These are phyloP conservation scores for Eumeta japonica DNA, from an alignment of 1,140 invertebrate species.

Conservation along the genomic window DNA sequence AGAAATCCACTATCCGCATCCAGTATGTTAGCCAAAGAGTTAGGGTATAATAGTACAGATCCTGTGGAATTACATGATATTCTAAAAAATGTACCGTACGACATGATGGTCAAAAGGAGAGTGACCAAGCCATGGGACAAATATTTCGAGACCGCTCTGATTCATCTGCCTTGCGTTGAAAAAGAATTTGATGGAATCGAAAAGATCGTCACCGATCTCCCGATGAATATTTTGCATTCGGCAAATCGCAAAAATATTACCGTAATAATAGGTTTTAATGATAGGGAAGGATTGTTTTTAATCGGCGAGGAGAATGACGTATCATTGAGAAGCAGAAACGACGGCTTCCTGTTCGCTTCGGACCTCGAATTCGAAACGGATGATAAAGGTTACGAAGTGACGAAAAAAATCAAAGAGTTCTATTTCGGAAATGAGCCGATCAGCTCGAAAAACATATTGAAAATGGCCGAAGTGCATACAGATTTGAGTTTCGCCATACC, in stretches of 20 bases:
- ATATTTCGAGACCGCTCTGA: slow-evolving; percentile 35
- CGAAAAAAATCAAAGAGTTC: slow-evolving; percentile 20
- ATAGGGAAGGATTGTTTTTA: slow-evolving; percentile 38
- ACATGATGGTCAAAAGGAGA: slow-evolving; percentile 22
- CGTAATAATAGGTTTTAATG: slow-evolving; percentile 32
- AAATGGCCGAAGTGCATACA: slow-evolving; percentile 30
- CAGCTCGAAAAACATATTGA: slow-evolving; percentile 20
- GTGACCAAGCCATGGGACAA: slow-evolving; percentile 27
- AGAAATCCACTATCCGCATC: slow-evolving; percentile 36
- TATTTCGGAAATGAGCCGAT: slow-evolving; percentile 36
- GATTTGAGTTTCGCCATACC: slow-evolving; percentile 41
- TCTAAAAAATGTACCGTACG: slow-evolving; percentile 25
- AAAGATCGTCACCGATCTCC: slow-evolving; percentile 32
- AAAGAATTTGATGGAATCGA: slow-evolving; percentile 26
- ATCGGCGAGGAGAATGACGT: slow-evolving; percentile 24
- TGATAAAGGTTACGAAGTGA: slow-evolving; percentile 20
- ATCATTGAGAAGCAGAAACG: slow-evolving; percentile 24
- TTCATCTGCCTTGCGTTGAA: slow-evolving; percentile 41
- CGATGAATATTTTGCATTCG: slow-evolving; percentile 25
- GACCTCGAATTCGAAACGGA: slow-evolving; percentile 32
- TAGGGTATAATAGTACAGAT: slow-evolving; percentile 31
- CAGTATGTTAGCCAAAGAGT: slow-evolving; percentile 28
- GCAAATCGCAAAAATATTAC: slow-evolving; percentile 31
- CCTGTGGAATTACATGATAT: slow-evolving; percentile 36
- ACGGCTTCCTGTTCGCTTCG: slow-evolving; percentile 34